These are phyloP conservation scores for Pituophis catenifer DNA, from an alignment of 2,113 vertebrate species.

Conservation along the genomic window DNA sequence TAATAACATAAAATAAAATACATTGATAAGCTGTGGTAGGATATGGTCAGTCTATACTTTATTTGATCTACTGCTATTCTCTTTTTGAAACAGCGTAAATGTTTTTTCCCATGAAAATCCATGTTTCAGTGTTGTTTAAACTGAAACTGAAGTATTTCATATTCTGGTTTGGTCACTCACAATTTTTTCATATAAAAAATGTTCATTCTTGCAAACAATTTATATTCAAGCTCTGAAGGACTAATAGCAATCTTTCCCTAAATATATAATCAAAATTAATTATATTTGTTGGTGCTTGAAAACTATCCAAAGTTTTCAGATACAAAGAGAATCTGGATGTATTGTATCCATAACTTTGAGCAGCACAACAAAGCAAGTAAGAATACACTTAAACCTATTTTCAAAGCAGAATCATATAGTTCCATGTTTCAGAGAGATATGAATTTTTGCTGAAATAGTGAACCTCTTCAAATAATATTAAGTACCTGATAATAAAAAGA, in stretches of 20 bases:
- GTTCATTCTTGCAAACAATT: not conserved
- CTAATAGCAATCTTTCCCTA: constrained; percentile 4
- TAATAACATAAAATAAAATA: not conserved
- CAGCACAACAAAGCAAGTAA: not conserved
- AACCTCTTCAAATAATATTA: not conserved
- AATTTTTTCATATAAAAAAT: not conserved
- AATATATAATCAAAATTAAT: constrained; percentile 10
- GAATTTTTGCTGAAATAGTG: not conserved
- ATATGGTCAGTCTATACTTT: not conserved
- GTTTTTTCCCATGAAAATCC: not conserved
- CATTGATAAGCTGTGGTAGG: not conserved
- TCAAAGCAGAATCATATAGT: not conserved
- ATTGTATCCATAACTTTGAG: constrained; percentile 7
- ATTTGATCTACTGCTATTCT: not conserved
- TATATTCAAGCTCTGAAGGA: not conserved
- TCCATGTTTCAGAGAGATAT: not conserved
- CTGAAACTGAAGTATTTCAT: not conserved
- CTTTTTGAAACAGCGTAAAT: not conserved
- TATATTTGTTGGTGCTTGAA: constrained; percentile 13
- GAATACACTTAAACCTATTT: not conserved
- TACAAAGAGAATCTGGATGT: not conserved
- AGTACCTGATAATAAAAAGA: not conserved
- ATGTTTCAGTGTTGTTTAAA: not conserved
- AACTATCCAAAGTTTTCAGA: not conserved
- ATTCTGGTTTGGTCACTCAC: not conserved